phyloP scores from a whole-genome alignment of 2,797 vertebrate species.

The Lutjanus campechanus region DNA sequence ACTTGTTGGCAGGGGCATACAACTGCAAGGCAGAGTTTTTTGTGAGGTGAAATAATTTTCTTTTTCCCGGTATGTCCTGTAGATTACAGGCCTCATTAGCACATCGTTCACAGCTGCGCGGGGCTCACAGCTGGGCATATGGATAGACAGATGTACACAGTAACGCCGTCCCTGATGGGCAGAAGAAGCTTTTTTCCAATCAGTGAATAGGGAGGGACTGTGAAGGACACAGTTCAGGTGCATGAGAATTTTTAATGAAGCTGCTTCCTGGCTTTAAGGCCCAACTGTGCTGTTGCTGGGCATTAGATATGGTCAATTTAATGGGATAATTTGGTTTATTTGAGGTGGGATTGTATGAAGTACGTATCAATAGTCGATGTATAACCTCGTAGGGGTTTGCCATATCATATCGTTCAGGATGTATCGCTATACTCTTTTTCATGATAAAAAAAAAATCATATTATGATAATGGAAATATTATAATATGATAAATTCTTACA shows the following conservation, averaged over 20 bases:
- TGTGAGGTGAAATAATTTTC: not conserved
- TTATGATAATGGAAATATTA: no score
- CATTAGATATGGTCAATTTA: not conserved
- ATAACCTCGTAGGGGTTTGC: no score
- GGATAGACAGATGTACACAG: constrained; percentile 41
- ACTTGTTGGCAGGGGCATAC: no score
- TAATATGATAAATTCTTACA: no score
- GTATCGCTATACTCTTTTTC: no score
- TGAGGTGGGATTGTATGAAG: no score
- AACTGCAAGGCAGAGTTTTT: not conserved
- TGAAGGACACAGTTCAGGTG: constrained; percentile 21
- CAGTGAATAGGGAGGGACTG: constrained; percentile 11
- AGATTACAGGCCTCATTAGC: constrained; percentile 22
- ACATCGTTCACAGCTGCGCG: constrained; percentile 23
- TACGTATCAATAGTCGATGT: no score
- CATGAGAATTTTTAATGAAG: not conserved
- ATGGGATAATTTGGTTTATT: no score
- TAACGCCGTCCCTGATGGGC: constrained; percentile 12
- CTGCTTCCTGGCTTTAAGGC: not conserved
- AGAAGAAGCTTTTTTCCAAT: constrained; percentile 11
- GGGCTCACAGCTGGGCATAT: constrained; percentile 28
- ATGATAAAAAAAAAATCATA: no score
- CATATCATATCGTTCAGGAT: no score
- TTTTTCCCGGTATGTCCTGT: not conserved
- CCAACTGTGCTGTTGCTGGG: not conserved